Evolutionary conservation across 2,888 invertebrate genomes (phyloP), one percentile per base, ranked within the genome.

Genomic region (Seira musarum): DNA sequence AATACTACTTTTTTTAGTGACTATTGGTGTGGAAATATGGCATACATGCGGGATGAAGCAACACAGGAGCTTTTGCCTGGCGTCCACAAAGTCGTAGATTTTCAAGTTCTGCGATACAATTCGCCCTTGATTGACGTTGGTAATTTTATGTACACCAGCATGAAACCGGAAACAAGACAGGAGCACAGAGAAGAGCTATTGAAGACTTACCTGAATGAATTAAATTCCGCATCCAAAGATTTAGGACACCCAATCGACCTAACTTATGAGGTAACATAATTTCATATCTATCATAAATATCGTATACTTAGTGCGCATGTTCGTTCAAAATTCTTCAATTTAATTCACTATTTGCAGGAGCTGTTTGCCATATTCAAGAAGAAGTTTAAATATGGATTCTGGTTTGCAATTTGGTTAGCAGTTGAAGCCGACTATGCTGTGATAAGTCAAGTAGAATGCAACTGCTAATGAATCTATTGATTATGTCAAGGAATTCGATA

Each of bases 131-230:
- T 80, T n/a, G 85, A 85, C 22, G 24, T 85, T 5, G 73, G 63
- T 1, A 80, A 78, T 24, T 85, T 76, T 35, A 15, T 82, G 0
- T 85, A 57, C 46, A 81, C 71, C 0, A 82, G 81, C 53, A 57
- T 83, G 0, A 24, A 82, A 17, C 65, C 60, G 10, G 72, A 66
- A 24, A 74, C 83, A 0, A 61, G 82, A n/a, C 53, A 57, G 3
- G 24, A 17, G 0, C 68, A 69, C 15, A 73, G 79, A 24, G 65
- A 68, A 17, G 81, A 83, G 8, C 25, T 85, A 5, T 30, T 83
- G 1, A 15, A 69, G 13, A 13, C 67, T 1, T 85, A 83, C 46
- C 71, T 71, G 35, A 64, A 75, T 10, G 40, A 72, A 1, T 69
- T 79, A 6, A 71, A 78, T 0, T 40, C 6, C 1, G 46, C 24